These are phyloP conservation scores for Heteromormyrus szaboi DNA, from an alignment of 2,797 vertebrate genomes.

Conservation along the genomic window DNA sequence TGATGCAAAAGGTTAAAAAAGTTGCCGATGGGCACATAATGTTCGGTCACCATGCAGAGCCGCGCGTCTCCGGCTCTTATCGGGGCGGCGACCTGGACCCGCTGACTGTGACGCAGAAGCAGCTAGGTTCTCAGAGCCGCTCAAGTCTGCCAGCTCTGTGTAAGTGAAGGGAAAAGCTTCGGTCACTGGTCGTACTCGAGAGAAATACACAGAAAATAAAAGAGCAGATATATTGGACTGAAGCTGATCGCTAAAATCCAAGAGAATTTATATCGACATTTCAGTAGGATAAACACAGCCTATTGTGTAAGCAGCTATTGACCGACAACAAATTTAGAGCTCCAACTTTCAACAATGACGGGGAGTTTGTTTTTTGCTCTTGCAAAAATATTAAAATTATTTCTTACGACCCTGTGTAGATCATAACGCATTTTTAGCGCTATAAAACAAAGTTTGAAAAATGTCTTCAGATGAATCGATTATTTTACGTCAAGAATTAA, in stretches of 20 bases:
- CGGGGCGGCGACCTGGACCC: not conserved
- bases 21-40: not conserved
- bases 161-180: not conserved
- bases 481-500: slow-evolving; percentile 49
- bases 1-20: not conserved
- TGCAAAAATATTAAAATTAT: not conserved
- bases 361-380: not conserved
- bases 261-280: not conserved
- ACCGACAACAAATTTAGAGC: not conserved
- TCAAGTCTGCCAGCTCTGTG: not conserved
- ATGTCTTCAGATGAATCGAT: slow-evolving; percentile 65
- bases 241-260: not conserved
- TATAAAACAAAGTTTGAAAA: not conserved
- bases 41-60: not conserved
- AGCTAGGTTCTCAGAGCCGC: not conserved
- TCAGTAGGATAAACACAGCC: not conserved
- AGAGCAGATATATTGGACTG: not conserved
- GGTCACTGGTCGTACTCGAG: not conserved
- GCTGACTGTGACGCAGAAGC: not conserved
- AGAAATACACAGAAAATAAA: not conserved
- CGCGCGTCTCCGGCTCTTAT: not conserved
- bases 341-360: not conserved
- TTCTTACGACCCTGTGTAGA: not conserved
- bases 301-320: not conserved
- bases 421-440: not conserved